Conservation (phyloP, 2,888 invertebrate genomes). For the Xestia c-nigrum region DNA sequence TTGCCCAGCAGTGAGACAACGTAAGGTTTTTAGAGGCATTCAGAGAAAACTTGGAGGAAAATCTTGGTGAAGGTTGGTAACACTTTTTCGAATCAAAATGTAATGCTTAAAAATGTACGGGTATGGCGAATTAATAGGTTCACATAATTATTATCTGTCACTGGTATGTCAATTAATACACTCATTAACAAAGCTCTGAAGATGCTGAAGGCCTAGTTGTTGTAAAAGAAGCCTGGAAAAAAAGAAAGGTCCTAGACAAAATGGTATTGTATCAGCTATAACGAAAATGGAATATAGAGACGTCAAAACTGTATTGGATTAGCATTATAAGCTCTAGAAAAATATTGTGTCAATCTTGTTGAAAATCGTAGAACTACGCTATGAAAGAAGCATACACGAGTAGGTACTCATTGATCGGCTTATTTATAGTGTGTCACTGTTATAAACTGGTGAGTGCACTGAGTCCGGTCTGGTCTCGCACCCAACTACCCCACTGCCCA, state of each 20-base stretch:
- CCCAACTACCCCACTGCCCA: not conserved
- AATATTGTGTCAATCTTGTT: not conserved
- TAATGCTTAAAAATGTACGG: not conserved
- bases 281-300: not conserved
- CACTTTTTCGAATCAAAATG: not conserved
- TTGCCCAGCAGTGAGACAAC: too few species aligned
- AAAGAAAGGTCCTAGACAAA: not conserved
- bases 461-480: too few species aligned
- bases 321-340: not conserved
- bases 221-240: not conserved
- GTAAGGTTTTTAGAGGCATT: too few species aligned
- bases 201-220: not conserved
- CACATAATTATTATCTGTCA: not conserved
- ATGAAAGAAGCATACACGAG: not conserved
- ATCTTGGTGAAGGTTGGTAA: too few species aligned
- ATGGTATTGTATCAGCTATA: not conserved
- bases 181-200: not conserved
- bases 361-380: not conserved
- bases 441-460: too few species aligned
- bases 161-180: not conserved
- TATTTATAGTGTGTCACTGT: not conserved
- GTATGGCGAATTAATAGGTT: not conserved
- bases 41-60: too few species aligned
- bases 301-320: not conserved
- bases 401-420: not conserved